Conservation (phyloP, 2,113 vertebrate species). For the Pseudopipra pipra region DNA sequence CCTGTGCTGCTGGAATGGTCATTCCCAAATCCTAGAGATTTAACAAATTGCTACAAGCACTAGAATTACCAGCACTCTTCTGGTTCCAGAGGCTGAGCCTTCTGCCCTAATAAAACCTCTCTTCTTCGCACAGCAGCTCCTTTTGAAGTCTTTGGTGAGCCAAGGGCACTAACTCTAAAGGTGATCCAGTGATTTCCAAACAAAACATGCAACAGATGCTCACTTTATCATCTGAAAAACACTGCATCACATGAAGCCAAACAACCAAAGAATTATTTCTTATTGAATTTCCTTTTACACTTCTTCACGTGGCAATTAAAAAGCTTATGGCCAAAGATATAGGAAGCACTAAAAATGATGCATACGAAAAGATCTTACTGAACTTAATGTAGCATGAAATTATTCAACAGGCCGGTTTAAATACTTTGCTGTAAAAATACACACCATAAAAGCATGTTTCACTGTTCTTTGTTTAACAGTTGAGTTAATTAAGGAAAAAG, state of each 20-base stretch:
- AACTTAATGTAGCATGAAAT: constrained; percentile 70
- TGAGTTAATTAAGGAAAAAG: background rate
- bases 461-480: constrained; percentile 44
- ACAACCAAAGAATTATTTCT: background rate
- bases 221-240: background rate
- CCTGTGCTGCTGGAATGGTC: accelerated
- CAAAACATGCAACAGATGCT: background rate
- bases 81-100: background rate
- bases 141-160: background rate
- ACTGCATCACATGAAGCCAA: background rate
- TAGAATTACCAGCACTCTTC: background rate
- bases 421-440: constrained; percentile 55
- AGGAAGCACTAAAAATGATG: constrained; percentile 70
- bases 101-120: background rate
- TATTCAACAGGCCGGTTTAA: constrained; percentile 57
- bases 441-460: constrained; percentile 50
- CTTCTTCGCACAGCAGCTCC: accelerated
- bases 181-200: background rate
- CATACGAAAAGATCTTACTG: constrained; percentile 30
- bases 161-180: background rate
- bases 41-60: accelerated
- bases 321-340: constrained; percentile 52
- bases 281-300: background rate
- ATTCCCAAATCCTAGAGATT: background rate
- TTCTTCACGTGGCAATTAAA: constrained; percentile 60